Conservation (phyloP, 2,113 vertebrate species). For the Saccopteryx bilineata region DNA sequence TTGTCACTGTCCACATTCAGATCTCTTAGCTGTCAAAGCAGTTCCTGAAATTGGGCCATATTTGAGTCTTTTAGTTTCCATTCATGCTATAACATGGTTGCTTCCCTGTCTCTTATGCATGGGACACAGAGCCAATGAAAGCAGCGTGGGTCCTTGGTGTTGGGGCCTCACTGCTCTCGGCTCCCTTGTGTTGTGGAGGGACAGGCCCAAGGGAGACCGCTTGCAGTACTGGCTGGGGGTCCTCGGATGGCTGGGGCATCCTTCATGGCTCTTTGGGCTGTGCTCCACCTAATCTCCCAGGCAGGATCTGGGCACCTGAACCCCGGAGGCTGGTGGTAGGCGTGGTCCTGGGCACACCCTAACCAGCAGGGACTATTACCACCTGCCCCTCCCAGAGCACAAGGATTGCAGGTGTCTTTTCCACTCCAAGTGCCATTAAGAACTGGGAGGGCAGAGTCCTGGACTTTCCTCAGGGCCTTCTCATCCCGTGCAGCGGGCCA, state of each 20-base stretch:
- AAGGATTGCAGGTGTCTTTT: neutral
- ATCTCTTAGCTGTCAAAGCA: neutral
- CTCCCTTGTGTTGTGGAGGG: slow-evolving; percentile 85
- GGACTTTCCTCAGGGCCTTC: neutral
- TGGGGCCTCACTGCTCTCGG: slow-evolving; percentile 62
- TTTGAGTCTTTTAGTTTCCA: neutral
- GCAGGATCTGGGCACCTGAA: neutral
- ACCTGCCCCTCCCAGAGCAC: no score
- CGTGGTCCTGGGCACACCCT: neutral
- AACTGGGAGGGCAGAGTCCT: neutral
- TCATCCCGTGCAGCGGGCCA: neutral
- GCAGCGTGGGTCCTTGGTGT: neutral
- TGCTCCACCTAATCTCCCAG: neutral
- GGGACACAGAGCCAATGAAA: neutral
- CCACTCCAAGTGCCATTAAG: neutral
- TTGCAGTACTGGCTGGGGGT: neutral
- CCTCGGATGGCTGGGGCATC: neutral
- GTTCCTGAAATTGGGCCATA: neutral
- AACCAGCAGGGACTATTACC: neutral
- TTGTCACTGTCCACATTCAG: neutral
- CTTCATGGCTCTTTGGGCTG: neutral
- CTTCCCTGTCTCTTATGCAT: neutral
- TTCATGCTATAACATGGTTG: neutral
- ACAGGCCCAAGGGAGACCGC: slow-evolving; percentile 87
- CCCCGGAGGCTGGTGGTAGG: neutral